Evolutionary conservation across 2,113 vertebrate genomes (phyloP).

Genomic region (Gopherus flavomarginatus): DNA sequence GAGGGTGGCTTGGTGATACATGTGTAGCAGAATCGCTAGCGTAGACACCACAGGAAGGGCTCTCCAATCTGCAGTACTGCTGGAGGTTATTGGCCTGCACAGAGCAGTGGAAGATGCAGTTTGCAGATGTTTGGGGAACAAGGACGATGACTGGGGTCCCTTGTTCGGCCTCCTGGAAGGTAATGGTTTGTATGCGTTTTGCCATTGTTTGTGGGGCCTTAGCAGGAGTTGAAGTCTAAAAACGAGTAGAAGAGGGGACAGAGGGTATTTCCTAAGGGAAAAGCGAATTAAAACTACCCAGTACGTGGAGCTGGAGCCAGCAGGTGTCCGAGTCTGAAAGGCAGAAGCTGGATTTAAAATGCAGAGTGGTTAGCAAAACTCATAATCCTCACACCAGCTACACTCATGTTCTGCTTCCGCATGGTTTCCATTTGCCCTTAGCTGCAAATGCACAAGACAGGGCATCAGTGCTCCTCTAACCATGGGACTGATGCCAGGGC

Average conservation of each 20-base stretch:
- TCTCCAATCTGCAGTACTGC: not conserved
- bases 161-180: not conserved
- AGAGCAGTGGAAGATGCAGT: not conserved
- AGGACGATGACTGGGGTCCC: not conserved
- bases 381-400: not conserved
- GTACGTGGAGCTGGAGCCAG: not conserved
- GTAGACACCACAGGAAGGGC: not conserved
- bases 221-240: not conserved
- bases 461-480: not conserved
- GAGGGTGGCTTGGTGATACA: not conserved
- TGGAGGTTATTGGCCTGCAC: not conserved
- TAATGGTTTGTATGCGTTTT: not conserved
- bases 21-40: not conserved
- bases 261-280: not conserved
- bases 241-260: not conserved
- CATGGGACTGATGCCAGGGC: not conserved
- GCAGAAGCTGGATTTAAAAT: not conserved
- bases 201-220: not conserved
- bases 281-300: not conserved
- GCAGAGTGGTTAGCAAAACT: not conserved
- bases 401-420: not conserved
- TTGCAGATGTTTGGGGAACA: not conserved
- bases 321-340: not conserved
- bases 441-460: not conserved
- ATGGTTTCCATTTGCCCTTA: not conserved